These are phyloP conservation scores for Catagonus wagneri DNA, from an alignment of 2,113 vertebrate species.

Conservation along the genomic window DNA sequence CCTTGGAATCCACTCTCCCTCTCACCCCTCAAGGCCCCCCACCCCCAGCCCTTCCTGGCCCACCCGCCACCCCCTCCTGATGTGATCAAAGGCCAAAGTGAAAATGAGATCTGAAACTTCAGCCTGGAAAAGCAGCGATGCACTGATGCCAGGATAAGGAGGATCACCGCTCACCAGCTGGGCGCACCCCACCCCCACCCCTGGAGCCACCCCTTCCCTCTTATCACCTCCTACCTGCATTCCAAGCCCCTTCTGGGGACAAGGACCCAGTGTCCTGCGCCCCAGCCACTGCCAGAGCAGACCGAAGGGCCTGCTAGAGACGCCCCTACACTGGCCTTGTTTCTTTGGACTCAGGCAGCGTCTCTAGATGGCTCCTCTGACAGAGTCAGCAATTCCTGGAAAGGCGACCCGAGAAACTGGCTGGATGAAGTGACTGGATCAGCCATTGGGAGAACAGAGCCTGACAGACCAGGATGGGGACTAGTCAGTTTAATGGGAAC, in stretches of 20 bases:
- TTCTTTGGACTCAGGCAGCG: neutral
- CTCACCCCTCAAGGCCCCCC: neutral
- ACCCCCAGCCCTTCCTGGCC: neutral
- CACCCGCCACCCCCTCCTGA: neutral
- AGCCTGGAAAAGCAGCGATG: slow-evolving; percentile 60
- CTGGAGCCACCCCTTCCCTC: neutral
- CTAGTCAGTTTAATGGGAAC: neutral
- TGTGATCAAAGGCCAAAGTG: slow-evolving; percentile 68
- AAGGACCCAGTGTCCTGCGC: neutral
- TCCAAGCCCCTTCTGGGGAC: neutral
- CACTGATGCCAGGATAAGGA: slow-evolving; percentile 47
- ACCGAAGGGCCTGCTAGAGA: neutral
- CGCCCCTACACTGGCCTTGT: too few species aligned
- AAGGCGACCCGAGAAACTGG: neutral
- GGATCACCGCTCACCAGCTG: slow-evolving; percentile 74
- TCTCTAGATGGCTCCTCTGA: neutral
- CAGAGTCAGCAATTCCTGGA: neutral
- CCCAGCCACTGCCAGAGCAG: neutral
- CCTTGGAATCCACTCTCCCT: neutral
- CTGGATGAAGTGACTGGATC: neutral
- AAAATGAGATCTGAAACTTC: slow-evolving; percentile 78
- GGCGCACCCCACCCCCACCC: neutral
- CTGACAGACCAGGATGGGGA: neutral
- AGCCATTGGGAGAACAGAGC: neutral
- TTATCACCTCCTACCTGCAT: neutral